Evolutionary conservation across 2,888 invertebrate species (phyloP).

Genomic region (Trichopria drosophilae): DNA sequence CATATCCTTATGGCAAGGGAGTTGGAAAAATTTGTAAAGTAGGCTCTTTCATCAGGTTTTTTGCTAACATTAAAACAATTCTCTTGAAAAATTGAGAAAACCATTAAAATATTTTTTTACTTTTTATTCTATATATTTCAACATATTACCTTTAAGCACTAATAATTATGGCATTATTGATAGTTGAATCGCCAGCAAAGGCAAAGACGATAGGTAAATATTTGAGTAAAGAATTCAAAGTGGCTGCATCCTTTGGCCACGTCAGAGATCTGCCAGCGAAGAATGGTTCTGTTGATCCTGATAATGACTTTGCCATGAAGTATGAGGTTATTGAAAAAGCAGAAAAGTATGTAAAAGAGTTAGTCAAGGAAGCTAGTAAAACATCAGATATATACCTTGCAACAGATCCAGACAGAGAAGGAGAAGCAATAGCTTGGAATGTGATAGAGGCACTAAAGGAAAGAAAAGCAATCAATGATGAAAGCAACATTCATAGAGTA

Average conservation of each 20-base stretch:
- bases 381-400: slow-evolving; percentile 16
- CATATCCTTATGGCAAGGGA: too few relatives aligned
- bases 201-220: slow-evolving; percentile 19
- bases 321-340: slow-evolving; percentile 12
- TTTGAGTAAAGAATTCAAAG: slow-evolving; percentile 15
- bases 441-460: slow-evolving; percentile 16
- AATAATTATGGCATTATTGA: slow-evolving; percentile 18
- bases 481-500: slow-evolving; percentile 12
- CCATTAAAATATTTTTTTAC: slow-evolving; percentile 21
- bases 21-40: too few relatives aligned
- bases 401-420: slow-evolving; percentile 18
- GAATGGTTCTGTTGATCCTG: slow-evolving; percentile 18
- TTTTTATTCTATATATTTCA: slow-evolving; percentile 19
- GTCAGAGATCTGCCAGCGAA: slow-evolving; percentile 14
- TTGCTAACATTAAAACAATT: too few relatives aligned
- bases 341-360: slow-evolving; percentile 13
- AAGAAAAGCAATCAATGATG: slow-evolving; percentile 12
- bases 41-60: too few relatives aligned
- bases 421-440: slow-evolving; percentile 20
- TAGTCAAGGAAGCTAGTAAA: slow-evolving; percentile 8
- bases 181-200: slow-evolving; percentile 19
- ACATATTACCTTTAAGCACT: slow-evolving; percentile 19
- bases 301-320: slow-evolving; percentile 16
- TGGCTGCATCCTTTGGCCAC: slow-evolving; percentile 14
- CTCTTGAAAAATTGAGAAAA: too few relatives aligned